Evolutionary conservation across 2,888 invertebrate genomes (phyloP).

Genomic region (Pseudanteris insignis): DNA sequence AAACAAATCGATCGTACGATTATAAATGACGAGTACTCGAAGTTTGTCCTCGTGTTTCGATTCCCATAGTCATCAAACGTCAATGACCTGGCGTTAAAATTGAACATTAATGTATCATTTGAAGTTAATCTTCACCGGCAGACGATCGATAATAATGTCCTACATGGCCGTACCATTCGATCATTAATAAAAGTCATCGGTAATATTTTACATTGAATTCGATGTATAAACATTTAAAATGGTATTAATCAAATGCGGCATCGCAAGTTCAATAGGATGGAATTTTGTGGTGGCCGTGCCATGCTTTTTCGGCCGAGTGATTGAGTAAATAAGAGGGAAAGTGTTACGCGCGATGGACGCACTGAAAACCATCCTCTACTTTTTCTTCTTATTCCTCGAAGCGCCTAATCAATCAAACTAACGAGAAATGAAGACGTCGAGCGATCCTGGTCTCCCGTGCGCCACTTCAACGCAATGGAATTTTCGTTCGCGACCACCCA

Average conservation of each 20-base stretch:
- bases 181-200: slow-evolving; percentile 1
- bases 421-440: slow-evolving; percentile 1
- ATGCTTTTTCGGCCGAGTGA: not conserved
- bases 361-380: too few species aligned
- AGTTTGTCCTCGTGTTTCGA: too few species aligned
- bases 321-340: slow-evolving; percentile 18
- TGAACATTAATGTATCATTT: too few species aligned
- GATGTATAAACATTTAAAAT: slow-evolving; percentile 4
- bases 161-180: slow-evolving; percentile 1
- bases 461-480: too few species aligned
- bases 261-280: slow-evolving; percentile 9
- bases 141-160: not conserved
- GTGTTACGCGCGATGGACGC: slow-evolving; percentile 7
- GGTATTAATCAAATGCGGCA: slow-evolving; percentile 6
- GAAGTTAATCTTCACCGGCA: not conserved
- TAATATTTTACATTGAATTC: slow-evolving; percentile 7
- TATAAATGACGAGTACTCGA: too few species aligned
- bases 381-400: not conserved
- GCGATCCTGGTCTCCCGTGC: too few species aligned
- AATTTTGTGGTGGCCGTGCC: slow-evolving; percentile 6
- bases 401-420: slow-evolving; percentile 13
- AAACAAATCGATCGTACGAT: too few species aligned
- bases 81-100: too few species aligned
- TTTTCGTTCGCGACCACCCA: too few species aligned
- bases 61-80: too few species aligned